A percentile compares a stretch with the other conserved stretches of the same genome.
Evolutionary conservation across 2,797 vertebrate genomes (phyloP).

Genomic region (Acanthurus lineatus): DNA sequence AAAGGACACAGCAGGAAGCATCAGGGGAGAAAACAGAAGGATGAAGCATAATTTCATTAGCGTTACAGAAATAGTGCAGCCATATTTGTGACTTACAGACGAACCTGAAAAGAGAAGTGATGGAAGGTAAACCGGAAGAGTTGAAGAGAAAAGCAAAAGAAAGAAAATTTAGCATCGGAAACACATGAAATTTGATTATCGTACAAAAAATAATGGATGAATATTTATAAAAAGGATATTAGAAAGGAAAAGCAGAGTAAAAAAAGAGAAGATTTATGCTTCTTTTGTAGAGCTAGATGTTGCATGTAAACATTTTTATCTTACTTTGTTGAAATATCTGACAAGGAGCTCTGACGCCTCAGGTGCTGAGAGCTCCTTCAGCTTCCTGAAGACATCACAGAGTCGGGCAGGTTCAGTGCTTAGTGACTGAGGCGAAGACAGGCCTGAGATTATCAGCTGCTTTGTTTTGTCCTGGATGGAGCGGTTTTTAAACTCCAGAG

Average conservation of each 20-base stretch:
- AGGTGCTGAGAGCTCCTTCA: conserved; percentile 84
- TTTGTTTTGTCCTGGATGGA: conserved; percentile 86
- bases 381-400: conserved; percentile 85
- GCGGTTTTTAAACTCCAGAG: conserved; percentile 90
- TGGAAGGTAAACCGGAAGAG: not conserved
- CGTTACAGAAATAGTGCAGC: conserved; percentile 21
- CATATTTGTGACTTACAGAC: conserved; percentile 27
- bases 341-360: conserved; percentile 89
- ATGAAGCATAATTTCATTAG: conserved; percentile 12
- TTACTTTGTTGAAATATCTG: conserved; percentile 93
- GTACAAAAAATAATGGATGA: not conserved
- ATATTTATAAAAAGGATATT: not conserved
- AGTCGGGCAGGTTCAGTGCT: conserved; percentile 81
- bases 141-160: not conserved
- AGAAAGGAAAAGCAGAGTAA: not conserved
- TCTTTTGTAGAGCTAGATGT: not conserved
- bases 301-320: not conserved
- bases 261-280: not conserved
- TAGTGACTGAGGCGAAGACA: conserved; percentile 49
- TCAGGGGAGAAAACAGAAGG: not conserved
- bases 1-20: not conserved
- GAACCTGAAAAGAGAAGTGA: not conserved
- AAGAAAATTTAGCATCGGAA: not conserved
- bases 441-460: conserved; percentile 78
- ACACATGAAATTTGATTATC: not conserved